Percentiles rank a stretch among this genome's conserved stretches.
These are phyloP conservation scores for Helleia helle DNA, from an alignment of 2,888 invertebrate species.

Conservation along the genomic window DNA sequence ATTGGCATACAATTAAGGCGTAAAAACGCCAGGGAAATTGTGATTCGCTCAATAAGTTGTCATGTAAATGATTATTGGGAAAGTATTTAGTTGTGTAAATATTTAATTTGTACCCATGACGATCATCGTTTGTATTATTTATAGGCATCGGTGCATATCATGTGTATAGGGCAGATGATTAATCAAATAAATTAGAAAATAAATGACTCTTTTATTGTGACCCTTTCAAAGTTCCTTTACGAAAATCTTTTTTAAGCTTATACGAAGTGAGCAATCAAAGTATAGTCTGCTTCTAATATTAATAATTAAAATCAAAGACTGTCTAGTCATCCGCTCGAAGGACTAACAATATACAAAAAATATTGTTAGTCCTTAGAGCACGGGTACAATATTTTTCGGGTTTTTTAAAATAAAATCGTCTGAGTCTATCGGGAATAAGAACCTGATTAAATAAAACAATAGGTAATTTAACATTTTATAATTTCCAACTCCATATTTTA, in stretches of 20 bases:
- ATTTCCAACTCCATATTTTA: conserved; percentile 14
- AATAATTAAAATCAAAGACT: no score
- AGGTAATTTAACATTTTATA: conserved; percentile 1
- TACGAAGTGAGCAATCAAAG: no score
- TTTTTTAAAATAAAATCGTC: no score
- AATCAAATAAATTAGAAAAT: conserved; percentile 72
- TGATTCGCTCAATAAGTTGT: conserved; percentile 20
- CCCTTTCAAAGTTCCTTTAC: no score
- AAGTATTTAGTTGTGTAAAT: conserved; percentile 33
- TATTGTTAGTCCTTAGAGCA: no score
- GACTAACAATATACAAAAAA: no score
- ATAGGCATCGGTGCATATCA: conserved; percentile 75
- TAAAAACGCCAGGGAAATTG: neutral
- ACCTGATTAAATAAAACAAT: conserved; percentile 19
- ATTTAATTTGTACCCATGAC: conserved; percentile 47
- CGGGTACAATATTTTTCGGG: no score
- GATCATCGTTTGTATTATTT: conserved; percentile 66
- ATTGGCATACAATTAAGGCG: neutral
- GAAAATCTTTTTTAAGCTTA: no score
- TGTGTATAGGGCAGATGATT: conserved; percentile 73
- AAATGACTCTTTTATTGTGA: conserved; percentile 16
- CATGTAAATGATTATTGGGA: conserved; percentile 15
- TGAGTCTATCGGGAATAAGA: no score
- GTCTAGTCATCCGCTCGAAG: no score
- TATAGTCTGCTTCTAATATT: no score